Conservation (phyloP, 2,888 invertebrate species). For the Zygogramma bicolorata region DNA sequence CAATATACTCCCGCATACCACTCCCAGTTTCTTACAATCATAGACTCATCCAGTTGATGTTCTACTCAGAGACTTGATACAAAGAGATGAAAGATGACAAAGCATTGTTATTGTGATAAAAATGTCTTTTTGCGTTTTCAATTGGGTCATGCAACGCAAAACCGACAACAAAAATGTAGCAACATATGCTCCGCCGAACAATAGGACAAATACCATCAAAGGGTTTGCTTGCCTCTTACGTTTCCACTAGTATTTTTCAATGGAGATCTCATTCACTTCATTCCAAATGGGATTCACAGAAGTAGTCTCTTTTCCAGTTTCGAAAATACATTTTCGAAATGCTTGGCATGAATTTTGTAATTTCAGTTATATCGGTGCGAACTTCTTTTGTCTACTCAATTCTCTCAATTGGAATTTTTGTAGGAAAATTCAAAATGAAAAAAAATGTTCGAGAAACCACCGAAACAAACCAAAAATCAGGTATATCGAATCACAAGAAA, state of each 20-base stretch:
- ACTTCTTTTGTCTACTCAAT: no score
- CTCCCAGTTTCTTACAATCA: neutral
- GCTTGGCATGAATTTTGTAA: no score
- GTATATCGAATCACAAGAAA: no score
- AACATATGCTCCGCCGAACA: neutral
- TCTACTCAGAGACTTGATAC: slow-evolving; percentile 9
- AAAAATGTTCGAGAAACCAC: no score
- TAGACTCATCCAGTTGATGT: slow-evolving; percentile 25
- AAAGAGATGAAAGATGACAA: slow-evolving; percentile 16
- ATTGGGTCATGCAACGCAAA: neutral
- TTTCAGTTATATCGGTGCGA: no score
- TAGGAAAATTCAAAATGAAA: no score
- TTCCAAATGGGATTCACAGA: neutral
- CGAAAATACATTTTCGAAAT: no score
- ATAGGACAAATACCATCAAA: neutral
- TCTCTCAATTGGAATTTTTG: no score
- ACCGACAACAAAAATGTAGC: neutral
- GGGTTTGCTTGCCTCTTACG: neutral
- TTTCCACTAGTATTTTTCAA: neutral
- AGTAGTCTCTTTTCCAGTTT: no score
- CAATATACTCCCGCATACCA: no score
- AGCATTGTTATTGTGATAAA: neutral
- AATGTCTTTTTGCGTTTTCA: neutral
- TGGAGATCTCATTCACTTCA: neutral
- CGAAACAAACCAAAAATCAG: no score